These are phyloP conservation scores for Ageneiosus marmoratus DNA, from an alignment of 2,113 vertebrate genomes.

Conservation along the genomic window DNA sequence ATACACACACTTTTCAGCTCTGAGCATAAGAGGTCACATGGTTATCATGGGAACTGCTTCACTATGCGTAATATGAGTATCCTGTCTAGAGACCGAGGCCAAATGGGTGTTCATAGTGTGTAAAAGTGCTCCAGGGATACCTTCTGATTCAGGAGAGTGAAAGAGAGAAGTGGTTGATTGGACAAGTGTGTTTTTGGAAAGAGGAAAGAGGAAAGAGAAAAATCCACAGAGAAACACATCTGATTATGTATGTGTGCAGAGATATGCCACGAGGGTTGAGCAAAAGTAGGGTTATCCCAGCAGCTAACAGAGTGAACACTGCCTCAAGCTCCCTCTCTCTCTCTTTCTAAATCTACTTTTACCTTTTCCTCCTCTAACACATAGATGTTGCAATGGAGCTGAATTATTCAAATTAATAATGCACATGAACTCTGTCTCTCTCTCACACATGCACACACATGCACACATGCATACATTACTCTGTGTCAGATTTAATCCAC, in stretches of 20 bases:
- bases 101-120: slow-evolving; percentile 18
- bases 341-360: background rate
- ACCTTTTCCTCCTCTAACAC: slow-evolving; percentile 28
- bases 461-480: slow-evolving; percentile 37
- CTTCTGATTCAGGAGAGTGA: background rate
- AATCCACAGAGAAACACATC: background rate
- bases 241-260: slow-evolving; percentile 24
- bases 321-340: slow-evolving; percentile 25
- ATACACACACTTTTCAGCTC: background rate
- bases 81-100: background rate
- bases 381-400: slow-evolving; percentile 51
- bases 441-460: background rate
- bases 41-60: background rate
- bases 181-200: slow-evolving; percentile 17
- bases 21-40: background rate
- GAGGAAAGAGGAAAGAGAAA: background rate
- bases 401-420: slow-evolving; percentile 58
- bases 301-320: slow-evolving; percentile 2
- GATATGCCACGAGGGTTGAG: slow-evolving; percentile 27
- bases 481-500: slow-evolving; percentile 82
- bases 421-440: slow-evolving; percentile 27
- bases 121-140: background rate
- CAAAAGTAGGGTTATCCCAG: slow-evolving; percentile 42
- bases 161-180: background rate
- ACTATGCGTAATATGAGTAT: background rate